Evolutionary conservation across 1,140 invertebrate species (phyloP).

Genomic region (Limonius californicus): DNA sequence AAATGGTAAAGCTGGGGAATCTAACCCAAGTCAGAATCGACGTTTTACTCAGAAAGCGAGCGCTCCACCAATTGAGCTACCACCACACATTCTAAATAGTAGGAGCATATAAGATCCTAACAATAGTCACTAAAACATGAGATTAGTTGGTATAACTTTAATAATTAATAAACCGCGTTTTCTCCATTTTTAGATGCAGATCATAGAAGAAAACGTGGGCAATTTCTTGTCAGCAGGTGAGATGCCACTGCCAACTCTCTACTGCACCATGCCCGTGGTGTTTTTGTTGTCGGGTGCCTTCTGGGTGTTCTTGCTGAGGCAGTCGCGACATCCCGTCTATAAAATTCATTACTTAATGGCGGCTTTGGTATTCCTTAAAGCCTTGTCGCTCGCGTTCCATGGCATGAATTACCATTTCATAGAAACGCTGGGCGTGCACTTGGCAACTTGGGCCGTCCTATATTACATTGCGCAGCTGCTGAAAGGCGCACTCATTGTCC

Average conservation of each 20-base stretch:
- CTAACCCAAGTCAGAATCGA: too few relatives aligned
- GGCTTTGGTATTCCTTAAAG: conserved; percentile 87
- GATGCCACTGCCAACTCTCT: conserved; percentile 90
- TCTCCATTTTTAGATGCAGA: conserved; percentile 66
- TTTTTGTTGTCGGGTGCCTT: conserved; percentile 87
- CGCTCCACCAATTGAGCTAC: too few relatives aligned
- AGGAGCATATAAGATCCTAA: too few relatives aligned
- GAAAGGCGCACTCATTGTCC: conserved; percentile 73
- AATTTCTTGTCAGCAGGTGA: conserved; percentile 97
- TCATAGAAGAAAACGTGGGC: conserved; percentile 77
- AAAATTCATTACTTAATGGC: conserved; percentile 98
- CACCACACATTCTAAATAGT: too few relatives aligned
- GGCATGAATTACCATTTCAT: conserved; percentile 97
- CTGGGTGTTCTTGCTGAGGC: conserved; percentile 87
- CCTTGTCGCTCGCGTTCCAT: conserved; percentile 90
- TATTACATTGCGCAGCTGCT: conserved; percentile 95
- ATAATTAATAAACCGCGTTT: too few relatives aligned
- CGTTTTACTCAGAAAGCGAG: too few relatives aligned
- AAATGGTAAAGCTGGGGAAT: too few relatives aligned
- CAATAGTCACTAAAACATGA: too few relatives aligned
- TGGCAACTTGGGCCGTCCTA: conserved; percentile 95
- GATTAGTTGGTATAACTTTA: too few relatives aligned
- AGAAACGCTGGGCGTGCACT: conserved; percentile 86
- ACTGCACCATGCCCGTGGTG: conserved; percentile 85
- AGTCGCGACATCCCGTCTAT: conserved; percentile 77